phyloP scores from a whole-genome alignment of 2,888 invertebrate species.

The Microdon myrmicae region DNA sequence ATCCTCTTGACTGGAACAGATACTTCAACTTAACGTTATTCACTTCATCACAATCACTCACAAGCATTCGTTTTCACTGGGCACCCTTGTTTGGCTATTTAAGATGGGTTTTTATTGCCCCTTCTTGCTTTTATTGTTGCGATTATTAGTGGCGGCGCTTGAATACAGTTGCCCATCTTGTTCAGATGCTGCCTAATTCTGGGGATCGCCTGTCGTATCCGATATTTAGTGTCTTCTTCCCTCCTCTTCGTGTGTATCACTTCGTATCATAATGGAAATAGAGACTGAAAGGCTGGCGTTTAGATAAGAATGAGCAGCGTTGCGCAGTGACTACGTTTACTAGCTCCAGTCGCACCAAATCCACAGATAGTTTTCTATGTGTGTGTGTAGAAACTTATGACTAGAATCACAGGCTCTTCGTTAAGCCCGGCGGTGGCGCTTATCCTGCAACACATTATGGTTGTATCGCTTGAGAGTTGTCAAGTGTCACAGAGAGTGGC shows the following conservation, averaged over 20 bases:
- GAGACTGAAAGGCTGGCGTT: constrained; percentile 68
- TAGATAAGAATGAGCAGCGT: constrained; percentile 61
- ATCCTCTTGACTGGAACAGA: too few species aligned
- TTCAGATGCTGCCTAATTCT: not conserved
- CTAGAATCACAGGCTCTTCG: not conserved
- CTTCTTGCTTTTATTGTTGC: constrained; percentile 41
- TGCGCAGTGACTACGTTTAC: constrained; percentile 18
- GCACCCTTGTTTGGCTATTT: constrained; percentile 22
- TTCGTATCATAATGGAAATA: constrained; percentile 68
- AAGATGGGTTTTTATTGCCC: constrained; percentile 32
- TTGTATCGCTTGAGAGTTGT: constrained; percentile 40
- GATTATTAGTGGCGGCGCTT: constrained; percentile 37
- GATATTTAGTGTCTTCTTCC: constrained; percentile 31
- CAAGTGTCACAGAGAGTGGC: constrained; percentile 33
- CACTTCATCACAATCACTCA: too few species aligned
- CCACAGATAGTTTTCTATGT: not conserved
- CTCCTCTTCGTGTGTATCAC: constrained; percentile 58
- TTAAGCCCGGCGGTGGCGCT: constrained; percentile 31
- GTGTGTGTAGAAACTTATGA: not conserved
- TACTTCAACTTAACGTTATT: too few species aligned
- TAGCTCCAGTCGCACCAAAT: not conserved
- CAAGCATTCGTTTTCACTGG: too few species aligned
- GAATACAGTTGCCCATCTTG: constrained; percentile 23
- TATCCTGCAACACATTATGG: constrained; percentile 42
- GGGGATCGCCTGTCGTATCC: not conserved